Conservation (phyloP, 2,113 vertebrate species). For the Narcine bancroftii region DNA sequence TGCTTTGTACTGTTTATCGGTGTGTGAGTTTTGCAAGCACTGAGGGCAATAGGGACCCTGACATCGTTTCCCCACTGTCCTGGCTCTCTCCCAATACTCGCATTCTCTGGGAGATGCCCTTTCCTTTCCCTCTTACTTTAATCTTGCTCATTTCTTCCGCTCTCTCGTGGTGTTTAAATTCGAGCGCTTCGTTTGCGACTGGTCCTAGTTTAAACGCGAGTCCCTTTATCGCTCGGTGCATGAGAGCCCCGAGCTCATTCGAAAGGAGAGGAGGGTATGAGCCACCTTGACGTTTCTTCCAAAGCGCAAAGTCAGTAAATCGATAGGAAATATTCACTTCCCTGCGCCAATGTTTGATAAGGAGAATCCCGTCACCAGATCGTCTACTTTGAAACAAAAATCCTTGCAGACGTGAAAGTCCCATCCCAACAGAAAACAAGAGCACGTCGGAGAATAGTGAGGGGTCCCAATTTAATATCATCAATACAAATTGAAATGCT, state of each 20-base stretch:
- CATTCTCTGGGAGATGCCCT: too few species aligned
- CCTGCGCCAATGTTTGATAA: background rate
- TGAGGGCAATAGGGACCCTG: too few species aligned
- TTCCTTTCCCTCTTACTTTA: background rate
- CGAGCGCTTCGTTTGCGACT: background rate
- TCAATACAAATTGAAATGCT: background rate
- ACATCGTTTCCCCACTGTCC: too few species aligned
- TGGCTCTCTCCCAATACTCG: too few species aligned
- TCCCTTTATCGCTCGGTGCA: too few species aligned
- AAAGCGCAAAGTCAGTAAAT: background rate
- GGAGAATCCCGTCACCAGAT: background rate
- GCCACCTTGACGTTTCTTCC: too few species aligned
- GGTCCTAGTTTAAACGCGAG: background rate
- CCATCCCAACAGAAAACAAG: background rate
- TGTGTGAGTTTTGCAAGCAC: too few species aligned
- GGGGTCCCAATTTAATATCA: background rate
- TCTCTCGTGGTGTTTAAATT: background rate
- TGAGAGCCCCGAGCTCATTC: too few species aligned
- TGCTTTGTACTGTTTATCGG: too few species aligned
- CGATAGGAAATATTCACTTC: background rate
- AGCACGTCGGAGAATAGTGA: background rate
- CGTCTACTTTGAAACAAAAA: background rate
- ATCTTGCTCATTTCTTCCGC: background rate
- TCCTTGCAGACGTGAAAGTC: background rate
- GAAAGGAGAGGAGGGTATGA: too few species aligned